Conservation (phyloP, 2,113 vertebrate genomes). For the Galeopterus variegatus region DNA sequence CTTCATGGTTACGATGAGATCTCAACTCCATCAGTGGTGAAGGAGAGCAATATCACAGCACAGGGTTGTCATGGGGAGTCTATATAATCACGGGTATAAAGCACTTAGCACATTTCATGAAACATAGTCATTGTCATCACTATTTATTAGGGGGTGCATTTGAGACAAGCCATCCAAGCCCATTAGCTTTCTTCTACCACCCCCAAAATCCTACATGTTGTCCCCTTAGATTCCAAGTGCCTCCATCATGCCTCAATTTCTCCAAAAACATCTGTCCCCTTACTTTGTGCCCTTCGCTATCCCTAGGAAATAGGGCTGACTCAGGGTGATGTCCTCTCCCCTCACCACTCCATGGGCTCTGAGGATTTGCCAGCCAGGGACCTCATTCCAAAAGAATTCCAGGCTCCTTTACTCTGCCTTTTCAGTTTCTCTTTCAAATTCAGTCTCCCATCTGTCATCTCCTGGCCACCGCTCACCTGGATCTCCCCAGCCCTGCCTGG, state of each 20-base stretch:
- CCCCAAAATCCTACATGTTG: constrained; percentile 2
- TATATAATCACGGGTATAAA: not conserved
- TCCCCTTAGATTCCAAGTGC: constrained; percentile 42
- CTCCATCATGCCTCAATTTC: constrained; percentile 45
- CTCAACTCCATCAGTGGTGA: not conserved
- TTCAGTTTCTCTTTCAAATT: constrained; percentile 41
- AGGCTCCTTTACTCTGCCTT: not conserved
- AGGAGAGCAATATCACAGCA: not conserved
- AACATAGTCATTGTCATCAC: not conserved
- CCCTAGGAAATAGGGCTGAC: constrained; percentile 21
- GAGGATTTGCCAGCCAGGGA: not conserved
- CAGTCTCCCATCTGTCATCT: not conserved
- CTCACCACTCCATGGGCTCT: not conserved
- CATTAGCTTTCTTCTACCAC: constrained; percentile 54
- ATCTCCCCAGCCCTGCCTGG: not conserved
- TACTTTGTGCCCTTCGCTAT: not conserved
- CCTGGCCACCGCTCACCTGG: not conserved
- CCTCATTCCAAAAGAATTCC: not conserved
- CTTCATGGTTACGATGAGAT: not conserved
- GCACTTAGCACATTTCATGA: not conserved
- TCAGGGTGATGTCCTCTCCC: constrained; percentile 20
- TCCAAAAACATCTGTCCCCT: constrained; percentile 48
- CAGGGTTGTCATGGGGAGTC: not conserved
- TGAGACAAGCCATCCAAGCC: constrained; percentile 51
- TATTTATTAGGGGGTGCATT: not conserved